phyloP scores from a whole-genome alignment of 2,797 vertebrate species.

The Arctocebus calabarensis region DNA sequence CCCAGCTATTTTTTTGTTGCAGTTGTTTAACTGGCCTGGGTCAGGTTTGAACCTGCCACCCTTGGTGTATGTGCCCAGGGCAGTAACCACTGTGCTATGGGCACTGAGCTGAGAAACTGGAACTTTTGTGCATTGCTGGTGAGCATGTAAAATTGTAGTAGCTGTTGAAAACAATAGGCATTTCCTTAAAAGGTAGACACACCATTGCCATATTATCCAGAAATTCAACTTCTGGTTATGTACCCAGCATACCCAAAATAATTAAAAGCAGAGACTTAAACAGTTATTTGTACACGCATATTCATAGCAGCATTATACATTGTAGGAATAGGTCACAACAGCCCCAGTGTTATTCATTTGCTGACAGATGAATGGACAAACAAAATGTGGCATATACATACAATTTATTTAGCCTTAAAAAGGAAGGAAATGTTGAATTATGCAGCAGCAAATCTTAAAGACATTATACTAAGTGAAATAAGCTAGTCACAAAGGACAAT shows the following conservation, averaged over 20 bases:
- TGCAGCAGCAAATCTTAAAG: not conserved
- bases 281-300: not conserved
- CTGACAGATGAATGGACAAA: not conserved
- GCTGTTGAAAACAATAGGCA: not conserved
- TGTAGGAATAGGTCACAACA: not conserved
- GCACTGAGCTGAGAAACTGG: not conserved
- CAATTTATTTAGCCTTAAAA: not conserved
- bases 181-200: not conserved
- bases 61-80: no score
- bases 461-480: not conserved
- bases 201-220: not conserved
- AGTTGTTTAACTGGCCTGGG: no score
- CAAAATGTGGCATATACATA: not conserved
- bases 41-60: no score
- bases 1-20: no score
- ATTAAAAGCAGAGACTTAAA: not conserved
- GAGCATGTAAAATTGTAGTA: not conserved
- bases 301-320: not conserved
- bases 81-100: no score
- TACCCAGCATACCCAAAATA: not conserved
- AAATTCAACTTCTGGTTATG: not conserved
- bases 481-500: not conserved
- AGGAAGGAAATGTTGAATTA: conserved; percentile 14
- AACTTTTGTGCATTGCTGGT: not conserved
- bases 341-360: not conserved